Conservation (phyloP, 2,797 vertebrate genomes). For the Enoplosus armatus region DNA sequence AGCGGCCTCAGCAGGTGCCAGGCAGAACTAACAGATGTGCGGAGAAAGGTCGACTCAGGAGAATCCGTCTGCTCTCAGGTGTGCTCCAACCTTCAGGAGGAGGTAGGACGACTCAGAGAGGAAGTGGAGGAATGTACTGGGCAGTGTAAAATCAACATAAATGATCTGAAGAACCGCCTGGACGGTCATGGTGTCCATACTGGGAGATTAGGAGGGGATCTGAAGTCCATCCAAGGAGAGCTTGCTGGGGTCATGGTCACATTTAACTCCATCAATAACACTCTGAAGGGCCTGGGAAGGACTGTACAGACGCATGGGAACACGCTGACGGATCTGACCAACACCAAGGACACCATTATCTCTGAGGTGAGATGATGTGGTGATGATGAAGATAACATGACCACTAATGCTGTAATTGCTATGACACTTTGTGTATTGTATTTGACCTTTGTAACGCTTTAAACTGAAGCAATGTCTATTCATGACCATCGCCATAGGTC, state of each 20-base stretch:
- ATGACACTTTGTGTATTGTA: not conserved
- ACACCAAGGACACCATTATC: conserved; percentile 85
- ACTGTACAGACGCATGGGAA: conserved; percentile 87
- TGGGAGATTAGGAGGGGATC: conserved; percentile 83
- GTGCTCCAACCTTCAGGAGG: conserved; percentile 86
- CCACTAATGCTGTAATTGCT: not conserved
- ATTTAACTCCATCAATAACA: conserved; percentile 89
- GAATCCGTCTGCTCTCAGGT: conserved; percentile 83
- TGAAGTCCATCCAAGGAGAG: conserved; percentile 89
- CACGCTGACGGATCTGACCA: conserved; percentile 83
- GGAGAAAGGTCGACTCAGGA: conserved; percentile 73
- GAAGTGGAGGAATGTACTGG: conserved; percentile 81
- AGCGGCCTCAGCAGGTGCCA: conserved; percentile 77
- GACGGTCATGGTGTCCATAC: conserved; percentile 87
- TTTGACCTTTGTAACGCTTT: not conserved
- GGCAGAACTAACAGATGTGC: conserved; percentile 72
- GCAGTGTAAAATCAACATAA: conserved; percentile 70
- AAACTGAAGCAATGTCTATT: not conserved
- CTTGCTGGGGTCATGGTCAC: conserved; percentile 83
- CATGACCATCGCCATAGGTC: not conserved
- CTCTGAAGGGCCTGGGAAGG: conserved; percentile 88
- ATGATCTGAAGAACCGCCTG: conserved; percentile 81
- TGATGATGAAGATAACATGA: not conserved
- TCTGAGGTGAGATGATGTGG: conserved; percentile 78
- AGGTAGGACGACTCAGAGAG: conserved; percentile 83